phyloP scores from a whole-genome alignment of 2,888 invertebrate genomes.

The Cremastinae sp. region DNA sequence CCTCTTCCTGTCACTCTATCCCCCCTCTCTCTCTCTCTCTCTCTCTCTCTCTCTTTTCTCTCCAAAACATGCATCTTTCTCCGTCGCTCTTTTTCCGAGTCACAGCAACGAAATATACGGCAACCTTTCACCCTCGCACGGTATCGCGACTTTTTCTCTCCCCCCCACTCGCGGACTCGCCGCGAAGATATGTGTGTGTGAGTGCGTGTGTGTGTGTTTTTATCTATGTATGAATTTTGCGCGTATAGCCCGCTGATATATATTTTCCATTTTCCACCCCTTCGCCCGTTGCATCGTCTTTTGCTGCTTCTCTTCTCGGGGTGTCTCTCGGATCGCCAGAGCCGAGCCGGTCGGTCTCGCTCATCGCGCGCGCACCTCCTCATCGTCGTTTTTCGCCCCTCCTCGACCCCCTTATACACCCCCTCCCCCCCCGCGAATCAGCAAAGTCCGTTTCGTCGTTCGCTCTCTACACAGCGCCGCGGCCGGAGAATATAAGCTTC shows the following conservation, averaged over 20 bases:
- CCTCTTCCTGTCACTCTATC: neutral
- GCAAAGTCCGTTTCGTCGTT: constrained; percentile 46
- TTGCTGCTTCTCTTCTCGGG: constrained; percentile 34
- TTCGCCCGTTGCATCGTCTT: constrained; percentile 42
- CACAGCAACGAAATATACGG: constrained; percentile 66
- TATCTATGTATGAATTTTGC: too few species aligned
- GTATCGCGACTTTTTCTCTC: constrained; percentile 68
- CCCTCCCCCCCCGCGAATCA: constrained; percentile 43
- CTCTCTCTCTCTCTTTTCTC: neutral
- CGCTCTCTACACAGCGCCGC: constrained; percentile 54
- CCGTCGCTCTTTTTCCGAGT: neutral
- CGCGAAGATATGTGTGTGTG: too few species aligned
- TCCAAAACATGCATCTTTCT: neutral
- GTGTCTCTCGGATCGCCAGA: too few species aligned
- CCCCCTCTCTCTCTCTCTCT: neutral
- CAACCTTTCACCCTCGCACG: constrained; percentile 70
- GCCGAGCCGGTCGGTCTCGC: constrained; percentile 39
- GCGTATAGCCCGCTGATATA: constrained; percentile 51
- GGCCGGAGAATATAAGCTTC: constrained; percentile 49
- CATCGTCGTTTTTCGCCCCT: constrained; percentile 32
- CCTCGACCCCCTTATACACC: constrained; percentile 43
- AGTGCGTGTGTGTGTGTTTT: too few species aligned
- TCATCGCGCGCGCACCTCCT: constrained; percentile 26
- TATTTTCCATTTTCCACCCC: constrained; percentile 54
- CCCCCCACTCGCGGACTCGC: constrained; percentile 6